Evolutionary conservation across 2,888 invertebrate genomes (phyloP).

Genomic region (Oegoconia quadripuncta): DNA sequence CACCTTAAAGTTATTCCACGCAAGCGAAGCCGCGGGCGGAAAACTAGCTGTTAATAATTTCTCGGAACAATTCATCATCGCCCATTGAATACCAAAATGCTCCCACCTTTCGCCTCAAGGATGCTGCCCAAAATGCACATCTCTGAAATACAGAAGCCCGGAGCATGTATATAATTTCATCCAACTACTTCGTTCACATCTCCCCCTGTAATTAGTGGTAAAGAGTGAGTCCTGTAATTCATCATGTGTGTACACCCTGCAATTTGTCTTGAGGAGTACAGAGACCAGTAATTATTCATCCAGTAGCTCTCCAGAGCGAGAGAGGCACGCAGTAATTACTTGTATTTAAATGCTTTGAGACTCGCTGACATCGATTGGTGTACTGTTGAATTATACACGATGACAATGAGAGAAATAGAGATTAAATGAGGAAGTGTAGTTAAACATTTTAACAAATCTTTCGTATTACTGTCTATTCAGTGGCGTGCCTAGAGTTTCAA

Average conservation of each 20-base stretch:
- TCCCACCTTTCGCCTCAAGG: constrained; percentile 3
- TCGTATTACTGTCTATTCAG: too few species aligned
- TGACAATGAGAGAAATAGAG: too few species aligned
- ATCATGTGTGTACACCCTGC: constrained; percentile 24
- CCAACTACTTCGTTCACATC: constrained; percentile 31
- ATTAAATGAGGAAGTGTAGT: too few species aligned
- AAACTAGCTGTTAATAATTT: too few species aligned
- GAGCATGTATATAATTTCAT: background rate
- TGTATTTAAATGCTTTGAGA: constrained; percentile 52
- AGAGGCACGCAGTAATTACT: constrained; percentile 45
- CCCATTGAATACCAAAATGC: background rate
- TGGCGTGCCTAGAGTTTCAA: too few species aligned
- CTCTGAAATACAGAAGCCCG: background rate
- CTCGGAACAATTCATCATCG: background rate
- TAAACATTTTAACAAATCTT: too few species aligned
- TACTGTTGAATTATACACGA: constrained; percentile 22
- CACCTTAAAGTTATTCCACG: too few species aligned
- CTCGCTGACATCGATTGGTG: constrained; percentile 28
- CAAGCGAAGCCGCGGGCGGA: too few species aligned
- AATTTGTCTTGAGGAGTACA: constrained; percentile 2
- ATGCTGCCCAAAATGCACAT: background rate
- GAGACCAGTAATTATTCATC: constrained; percentile 2
- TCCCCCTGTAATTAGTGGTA: constrained; percentile 50
- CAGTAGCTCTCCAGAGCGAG: constrained; percentile 37
- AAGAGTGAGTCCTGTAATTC: constrained; percentile 47